Conservation (phyloP, 92 coral and sea anemone species). For the Palythoa caribaeorum region DNA sequence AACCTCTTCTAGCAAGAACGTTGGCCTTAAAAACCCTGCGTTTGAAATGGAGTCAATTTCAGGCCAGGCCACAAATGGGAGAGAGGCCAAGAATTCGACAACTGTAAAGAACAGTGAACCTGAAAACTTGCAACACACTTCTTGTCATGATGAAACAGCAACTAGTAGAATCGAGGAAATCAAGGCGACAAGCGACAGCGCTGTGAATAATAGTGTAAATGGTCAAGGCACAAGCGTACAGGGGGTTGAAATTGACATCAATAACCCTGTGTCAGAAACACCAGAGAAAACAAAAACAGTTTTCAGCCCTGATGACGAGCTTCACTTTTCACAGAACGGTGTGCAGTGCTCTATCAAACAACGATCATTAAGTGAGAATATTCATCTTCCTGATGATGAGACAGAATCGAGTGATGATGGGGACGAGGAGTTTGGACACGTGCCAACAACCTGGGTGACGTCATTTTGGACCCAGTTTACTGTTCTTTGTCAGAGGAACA, state of each 20-base stretch:
- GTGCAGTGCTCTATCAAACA: neutral
- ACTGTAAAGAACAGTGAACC: neutral
- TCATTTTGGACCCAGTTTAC: conserved; percentile 96
- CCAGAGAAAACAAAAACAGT: no score
- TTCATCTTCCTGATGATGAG: conserved; percentile 62
- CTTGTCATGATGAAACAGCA: neutral
- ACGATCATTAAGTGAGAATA: neutral
- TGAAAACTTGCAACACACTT: neutral
- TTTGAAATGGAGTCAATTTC: conserved; percentile 30
- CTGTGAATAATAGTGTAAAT: neutral
- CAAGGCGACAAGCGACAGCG: neutral
- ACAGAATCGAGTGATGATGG: conserved; percentile 72
- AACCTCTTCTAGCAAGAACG: neutral
- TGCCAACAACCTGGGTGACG: conserved; percentile 90
- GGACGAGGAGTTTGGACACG: conserved; percentile 62
- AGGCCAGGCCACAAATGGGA: neutral
- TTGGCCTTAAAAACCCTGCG: conserved; percentile 23
- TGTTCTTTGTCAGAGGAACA: conserved; percentile 82
- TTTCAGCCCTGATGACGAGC: neutral
- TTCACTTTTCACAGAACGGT: neutral
- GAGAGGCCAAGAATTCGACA: neutral
- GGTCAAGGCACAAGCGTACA: neutral
- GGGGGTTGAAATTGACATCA: neutral
- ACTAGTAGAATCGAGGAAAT: neutral
- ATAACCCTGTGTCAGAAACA: neutral